Evolutionary conservation across 2,888 invertebrate species (phyloP), one percentile per base, ranked within the genome.

Genomic region (Cryptocephalus moraei): DNA sequence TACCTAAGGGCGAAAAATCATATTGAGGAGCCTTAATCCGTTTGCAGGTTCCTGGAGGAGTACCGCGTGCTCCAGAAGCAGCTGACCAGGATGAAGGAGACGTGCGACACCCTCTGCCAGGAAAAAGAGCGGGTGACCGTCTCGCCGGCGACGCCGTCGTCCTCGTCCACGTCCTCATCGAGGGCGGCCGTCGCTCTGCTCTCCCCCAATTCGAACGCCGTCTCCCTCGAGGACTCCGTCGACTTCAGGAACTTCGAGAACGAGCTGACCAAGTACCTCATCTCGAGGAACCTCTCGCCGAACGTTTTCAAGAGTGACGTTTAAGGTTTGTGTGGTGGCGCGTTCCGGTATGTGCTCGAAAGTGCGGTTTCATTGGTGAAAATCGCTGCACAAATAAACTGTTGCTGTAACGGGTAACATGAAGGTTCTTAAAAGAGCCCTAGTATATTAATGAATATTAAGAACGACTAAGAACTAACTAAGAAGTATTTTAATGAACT

Each of bases 11-110:
- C n/a, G n/a, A n/a, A n/a, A n/a, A n/a, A n/a, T n/a, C n/a, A n/a
- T n/a, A n/a, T n/a, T n/a, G n/a, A n/a, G n/a, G n/a, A n/a, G n/a
- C n/a, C n/a, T n/a, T n/a, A 36, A 36, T 36, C 36, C 12, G n/a
- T 36, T 36, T 36, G 36, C 36, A 77, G 82, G 47, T 88, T 88
- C 66, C 75, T 88, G 40, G 85, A 87, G 61, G 88, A 88, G 63
- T 88, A 88, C 63, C 77, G 86, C 56, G 81, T 76, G 58, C 74
- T 88, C 48, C 83, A 87, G 63, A 82, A 85, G 63, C 85, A 88
- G 66, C 71, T 88, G 53, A 84, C 84, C 49, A 81, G 82, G 65
- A 86, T 88, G 86, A 87, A 86, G 61, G 83, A 85, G 62, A 84
- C 84, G 14, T 80, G 86, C 62, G 85, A 86, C 56, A 82, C 79